These are phyloP conservation scores for Eudyptes chrysolophus DNA, from an alignment of 2,113 vertebrate genomes.

Conservation along the genomic window DNA sequence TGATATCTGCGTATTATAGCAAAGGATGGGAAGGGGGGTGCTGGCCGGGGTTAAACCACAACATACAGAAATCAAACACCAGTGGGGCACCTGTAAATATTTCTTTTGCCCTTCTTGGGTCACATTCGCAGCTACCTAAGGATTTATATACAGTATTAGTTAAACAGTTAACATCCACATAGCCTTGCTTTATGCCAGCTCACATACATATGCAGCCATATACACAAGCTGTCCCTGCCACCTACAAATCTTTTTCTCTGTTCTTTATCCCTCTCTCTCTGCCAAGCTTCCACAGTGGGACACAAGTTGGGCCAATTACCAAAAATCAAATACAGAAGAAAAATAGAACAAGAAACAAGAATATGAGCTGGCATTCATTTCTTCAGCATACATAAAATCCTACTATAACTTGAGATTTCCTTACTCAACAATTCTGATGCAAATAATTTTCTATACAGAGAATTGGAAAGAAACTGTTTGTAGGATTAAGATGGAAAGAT, in stretches of 20 bases:
- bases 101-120: not conserved
- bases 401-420: not conserved
- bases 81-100: not conserved
- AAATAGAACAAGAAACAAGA: constrained; percentile 25
- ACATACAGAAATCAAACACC: not conserved
- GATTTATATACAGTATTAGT: not conserved
- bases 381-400: constrained; percentile 27
- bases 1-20: no score
- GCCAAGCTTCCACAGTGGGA: constrained; percentile 47
- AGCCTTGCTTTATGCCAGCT: constrained; percentile 34
- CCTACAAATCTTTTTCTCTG: constrained; percentile 39
- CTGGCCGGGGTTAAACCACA: no score
- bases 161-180: constrained; percentile 9
- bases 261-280: constrained; percentile 10
- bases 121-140: not conserved
- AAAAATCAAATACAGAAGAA: constrained; percentile 22
- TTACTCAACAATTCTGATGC: constrained; percentile 28
- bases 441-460: not conserved
- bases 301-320: constrained; percentile 39
- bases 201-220: constrained; percentile 12
- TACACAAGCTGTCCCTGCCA: constrained; percentile 47
- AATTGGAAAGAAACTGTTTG: not conserved
- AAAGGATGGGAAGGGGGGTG: no score
- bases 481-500: not conserved
- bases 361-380: constrained; percentile 41